phyloP scores from a whole-genome alignment of 2,113 vertebrate genomes.

The Zosterops japonicus region DNA sequence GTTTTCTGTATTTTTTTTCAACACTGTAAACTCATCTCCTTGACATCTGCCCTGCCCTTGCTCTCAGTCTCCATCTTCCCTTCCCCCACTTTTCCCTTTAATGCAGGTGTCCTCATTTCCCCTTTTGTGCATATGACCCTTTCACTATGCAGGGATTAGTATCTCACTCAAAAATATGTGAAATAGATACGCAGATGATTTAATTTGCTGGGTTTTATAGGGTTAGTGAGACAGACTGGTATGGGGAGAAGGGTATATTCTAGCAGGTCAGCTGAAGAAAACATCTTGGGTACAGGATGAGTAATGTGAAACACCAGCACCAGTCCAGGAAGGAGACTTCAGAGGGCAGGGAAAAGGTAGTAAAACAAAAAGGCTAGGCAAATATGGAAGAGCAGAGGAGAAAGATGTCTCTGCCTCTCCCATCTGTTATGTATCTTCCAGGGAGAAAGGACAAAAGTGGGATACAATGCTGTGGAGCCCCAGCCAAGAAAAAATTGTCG shows the following conservation, averaged over 20 bases:
- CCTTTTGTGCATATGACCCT: background rate
- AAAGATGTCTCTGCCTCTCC: background rate
- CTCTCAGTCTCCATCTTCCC: background rate
- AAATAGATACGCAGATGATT: slow-evolving; percentile 33
- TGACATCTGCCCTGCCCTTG: background rate
- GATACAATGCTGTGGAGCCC: background rate
- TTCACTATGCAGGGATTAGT: slow-evolving; percentile 44
- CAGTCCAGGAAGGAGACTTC: background rate
- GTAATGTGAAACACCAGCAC: background rate
- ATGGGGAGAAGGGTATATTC: background rate
- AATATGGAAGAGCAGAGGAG: background rate
- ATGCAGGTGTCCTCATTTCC: slow-evolving; percentile 15
- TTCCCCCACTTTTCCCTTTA: background rate
- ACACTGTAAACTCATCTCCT: background rate
- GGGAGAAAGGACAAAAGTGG: background rate
- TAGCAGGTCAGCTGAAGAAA: slow-evolving; percentile 11
- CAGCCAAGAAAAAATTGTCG: background rate
- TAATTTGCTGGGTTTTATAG: slow-evolving; percentile 9
- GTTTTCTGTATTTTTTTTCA: background rate
- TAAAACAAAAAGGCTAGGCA: background rate
- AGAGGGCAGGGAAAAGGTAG: background rate
- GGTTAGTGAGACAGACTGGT: background rate
- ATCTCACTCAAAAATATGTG: slow-evolving; percentile 24
- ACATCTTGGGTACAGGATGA: background rate
- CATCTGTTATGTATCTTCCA: background rate